Evolutionary conservation across 2,888 invertebrate species (phyloP).

Genomic region (Diplolepis rosae): DNA sequence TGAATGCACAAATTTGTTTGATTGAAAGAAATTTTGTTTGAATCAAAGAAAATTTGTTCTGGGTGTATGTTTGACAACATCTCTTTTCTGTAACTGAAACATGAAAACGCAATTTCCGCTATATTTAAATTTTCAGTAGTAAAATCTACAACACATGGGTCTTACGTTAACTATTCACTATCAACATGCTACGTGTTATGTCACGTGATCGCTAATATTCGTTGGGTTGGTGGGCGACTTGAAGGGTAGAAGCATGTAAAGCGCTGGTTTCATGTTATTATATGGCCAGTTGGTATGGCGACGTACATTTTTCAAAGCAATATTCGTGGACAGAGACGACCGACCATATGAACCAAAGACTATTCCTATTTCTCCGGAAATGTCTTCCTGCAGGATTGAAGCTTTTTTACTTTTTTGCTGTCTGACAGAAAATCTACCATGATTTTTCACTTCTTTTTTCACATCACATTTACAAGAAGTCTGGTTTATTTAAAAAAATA

Average conservation of each 20-base stretch:
- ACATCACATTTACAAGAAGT: neutral
- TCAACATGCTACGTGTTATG: constrained; percentile 5
- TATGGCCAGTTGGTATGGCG: constrained; percentile 25
- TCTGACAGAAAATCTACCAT: constrained; percentile 3
- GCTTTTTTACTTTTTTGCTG: constrained; percentile 23
- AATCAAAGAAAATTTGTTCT: too few relatives aligned
- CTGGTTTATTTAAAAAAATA: neutral
- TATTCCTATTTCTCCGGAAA: constrained; percentile 24
- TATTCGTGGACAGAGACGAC: constrained; percentile 24
- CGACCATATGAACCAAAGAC: constrained; percentile 4
- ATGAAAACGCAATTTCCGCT: neutral
- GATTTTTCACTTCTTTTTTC: constrained; percentile 5
- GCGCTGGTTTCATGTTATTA: constrained; percentile 26
- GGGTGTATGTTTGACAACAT: too few relatives aligned
- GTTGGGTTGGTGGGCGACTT: neutral
- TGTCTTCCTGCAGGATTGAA: constrained; percentile 19
- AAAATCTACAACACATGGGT: neutral
- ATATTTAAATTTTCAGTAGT: neutral
- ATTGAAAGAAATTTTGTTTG: too few relatives aligned
- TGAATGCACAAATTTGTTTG: too few relatives aligned
- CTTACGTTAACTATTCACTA: constrained; percentile 5
- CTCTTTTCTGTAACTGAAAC: too few relatives aligned
- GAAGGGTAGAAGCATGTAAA: constrained; percentile 19
- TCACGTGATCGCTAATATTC: neutral
- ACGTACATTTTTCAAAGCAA: constrained; percentile 29